A percentile compares a stretch with the other conserved stretches of the same genome.
Conservation (phyloP, 2,888 invertebrate genomes). For the Polydrusus cervinus region DNA sequence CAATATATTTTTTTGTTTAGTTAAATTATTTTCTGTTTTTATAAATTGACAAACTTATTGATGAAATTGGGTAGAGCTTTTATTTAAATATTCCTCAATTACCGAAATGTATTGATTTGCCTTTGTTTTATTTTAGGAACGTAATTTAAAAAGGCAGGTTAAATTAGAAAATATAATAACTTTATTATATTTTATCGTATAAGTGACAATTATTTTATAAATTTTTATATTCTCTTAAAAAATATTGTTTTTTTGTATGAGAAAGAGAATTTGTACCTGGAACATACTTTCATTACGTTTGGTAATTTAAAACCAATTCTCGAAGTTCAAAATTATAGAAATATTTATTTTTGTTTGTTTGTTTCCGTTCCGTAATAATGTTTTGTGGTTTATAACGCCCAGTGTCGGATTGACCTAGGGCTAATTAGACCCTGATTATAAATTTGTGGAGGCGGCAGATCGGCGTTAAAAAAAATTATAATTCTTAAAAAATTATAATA, state of each 20-base stretch:
- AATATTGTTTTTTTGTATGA: background rate
- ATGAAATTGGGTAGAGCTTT: background rate
- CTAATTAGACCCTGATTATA: too few relatives aligned
- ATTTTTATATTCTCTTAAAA: background rate
- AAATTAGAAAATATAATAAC: background rate
- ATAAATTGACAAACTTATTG: background rate
- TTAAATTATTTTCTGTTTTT: background rate
- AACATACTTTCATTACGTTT: too few relatives aligned
- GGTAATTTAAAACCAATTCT: too few relatives aligned
- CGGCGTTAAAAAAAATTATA: too few relatives aligned
- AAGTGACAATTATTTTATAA: background rate
- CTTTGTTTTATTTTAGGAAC: background rate
- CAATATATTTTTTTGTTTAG: background rate
- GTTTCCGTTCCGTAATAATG: too few relatives aligned
- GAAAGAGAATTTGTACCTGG: too few relatives aligned
- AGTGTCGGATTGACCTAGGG: too few relatives aligned
- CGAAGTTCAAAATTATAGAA: too few relatives aligned
- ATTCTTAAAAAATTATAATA: too few relatives aligned
- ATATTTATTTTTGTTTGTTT: too few relatives aligned
- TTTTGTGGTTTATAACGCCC: too few relatives aligned
- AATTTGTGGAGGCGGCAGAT: too few relatives aligned
- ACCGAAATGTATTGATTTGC: conserved; percentile 1
- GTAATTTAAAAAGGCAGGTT: background rate
- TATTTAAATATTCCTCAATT: conserved; percentile 8
- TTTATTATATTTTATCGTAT: background rate